Base-by-base conservation (phyloP, 2,797 vertebrate genomes). In the Botia kubotai region DNA sequence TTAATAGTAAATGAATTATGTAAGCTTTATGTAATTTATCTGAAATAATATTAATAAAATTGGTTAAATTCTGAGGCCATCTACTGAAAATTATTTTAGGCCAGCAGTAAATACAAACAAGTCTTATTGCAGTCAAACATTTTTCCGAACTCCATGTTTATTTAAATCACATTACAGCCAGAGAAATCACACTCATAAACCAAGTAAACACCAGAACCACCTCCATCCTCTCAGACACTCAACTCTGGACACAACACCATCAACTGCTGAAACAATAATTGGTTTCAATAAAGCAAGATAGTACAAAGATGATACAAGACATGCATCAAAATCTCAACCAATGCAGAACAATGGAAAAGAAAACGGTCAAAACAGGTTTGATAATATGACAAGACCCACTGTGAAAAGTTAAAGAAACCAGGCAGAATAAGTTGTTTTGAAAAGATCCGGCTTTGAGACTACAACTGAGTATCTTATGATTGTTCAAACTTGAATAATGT, bases 61-160 rank as follows among this genome's bases (percentile, higher is more conserved):
- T 6, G 33, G 33, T 33, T 21, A 57, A 57, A 8, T 60, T 60
- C 3, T 60, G 21, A 10, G 7, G 57, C 57, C 21, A 12, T 7
- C n/a, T 58, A 58, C 55, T 8, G 19, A 2, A 26, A 13, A 60
- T 60, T 26, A 33, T 60, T 26, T 33, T 33, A 33, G 33, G 33
- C 33, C 33, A 33, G 33, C 33, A 33, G 33, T 55, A 55, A n/a
- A 6, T 55, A n/a, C 53, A 52, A 14, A 52, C 13, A 16, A 52
- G 2, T 4, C 14, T 11, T 2, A 48, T 43, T 62, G 14, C 36
- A 39, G 8, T 19, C 6, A 33, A 66, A 36, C 6, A 3, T 77
- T 14, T 48, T 80, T 76, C 58, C 76, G 66, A 80, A 82, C 82
- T 84, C 48, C 82, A 80, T 75, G 48, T 85, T 87, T 85, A 85